A percentile compares a stretch with the other conserved stretches of the same genome.
phyloP scores from a whole-genome alignment of 2,888 invertebrate species.

The Drosophila longiperda region DNA sequence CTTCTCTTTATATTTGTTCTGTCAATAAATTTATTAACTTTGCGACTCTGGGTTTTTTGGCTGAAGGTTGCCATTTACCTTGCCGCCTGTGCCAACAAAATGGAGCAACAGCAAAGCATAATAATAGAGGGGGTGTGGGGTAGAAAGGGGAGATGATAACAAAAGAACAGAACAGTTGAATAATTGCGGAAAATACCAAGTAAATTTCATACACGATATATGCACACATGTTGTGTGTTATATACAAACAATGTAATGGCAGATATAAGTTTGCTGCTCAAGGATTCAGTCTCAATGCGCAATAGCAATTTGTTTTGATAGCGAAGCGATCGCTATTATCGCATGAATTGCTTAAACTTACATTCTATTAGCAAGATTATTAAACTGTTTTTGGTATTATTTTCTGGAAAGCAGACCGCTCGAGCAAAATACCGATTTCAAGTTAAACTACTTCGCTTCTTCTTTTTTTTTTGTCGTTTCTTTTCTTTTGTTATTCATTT shows the following conservation, averaged over 20 bases:
- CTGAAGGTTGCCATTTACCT: conserved; percentile 44
- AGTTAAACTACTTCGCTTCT: conserved; percentile 53
- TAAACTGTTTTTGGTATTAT: conserved; percentile 20
- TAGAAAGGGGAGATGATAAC: not conserved
- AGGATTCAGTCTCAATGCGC: conserved; percentile 32
- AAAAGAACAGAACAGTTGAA: conserved; percentile 31
- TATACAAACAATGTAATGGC: not conserved
- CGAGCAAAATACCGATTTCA: conserved; percentile 39
- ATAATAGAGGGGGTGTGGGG: not conserved
- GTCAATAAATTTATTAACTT: conserved; percentile 75
- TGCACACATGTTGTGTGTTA: not conserved
- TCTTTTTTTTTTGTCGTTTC: conserved; percentile 6
- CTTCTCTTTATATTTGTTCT: conserved; percentile 62
- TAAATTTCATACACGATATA: not conserved
- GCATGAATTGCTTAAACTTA: conserved; percentile 38
- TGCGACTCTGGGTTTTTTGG: conserved; percentile 62
- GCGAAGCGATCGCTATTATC: conserved; percentile 13
- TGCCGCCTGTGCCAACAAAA: conserved; percentile 43
- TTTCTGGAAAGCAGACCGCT: conserved; percentile 27
- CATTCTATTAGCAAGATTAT: conserved; percentile 52
- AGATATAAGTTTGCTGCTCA: not conserved
- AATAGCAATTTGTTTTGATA: conserved; percentile 10
- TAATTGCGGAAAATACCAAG: conserved; percentile 25
- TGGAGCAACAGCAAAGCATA: conserved; percentile 1
- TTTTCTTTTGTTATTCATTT: not conserved